These are phyloP conservation scores for Lutjanus argentimaculatus DNA, from an alignment of 2,797 vertebrate species.

Conservation along the genomic window DNA sequence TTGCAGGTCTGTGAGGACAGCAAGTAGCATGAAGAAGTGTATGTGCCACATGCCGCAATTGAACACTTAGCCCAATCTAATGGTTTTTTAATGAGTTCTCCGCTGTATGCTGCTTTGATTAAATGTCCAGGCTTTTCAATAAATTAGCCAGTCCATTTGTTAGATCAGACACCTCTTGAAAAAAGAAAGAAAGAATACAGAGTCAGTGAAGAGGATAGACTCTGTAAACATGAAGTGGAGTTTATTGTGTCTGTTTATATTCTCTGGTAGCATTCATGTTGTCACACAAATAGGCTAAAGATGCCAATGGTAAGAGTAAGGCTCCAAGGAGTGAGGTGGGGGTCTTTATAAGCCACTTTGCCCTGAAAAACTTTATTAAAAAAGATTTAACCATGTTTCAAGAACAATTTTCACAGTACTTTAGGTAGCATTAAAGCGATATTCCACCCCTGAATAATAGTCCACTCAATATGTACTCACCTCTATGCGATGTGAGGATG, in stretches of 20 bases:
- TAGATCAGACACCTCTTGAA: conserved; percentile 34
- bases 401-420: too few species aligned
- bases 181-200: conserved; percentile 14
- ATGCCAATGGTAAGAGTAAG: background rate
- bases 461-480: too few species aligned
- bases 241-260: background rate
- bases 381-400: too few species aligned
- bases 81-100: conserved; percentile 82
- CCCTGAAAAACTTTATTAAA: too few species aligned
- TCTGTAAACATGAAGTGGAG: background rate
- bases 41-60: conserved; percentile 57
- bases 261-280: background rate
- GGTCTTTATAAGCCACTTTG: too few species aligned
- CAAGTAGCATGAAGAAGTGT: conserved; percentile 46
- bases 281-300: background rate
- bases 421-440: too few species aligned
- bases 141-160: conserved; percentile 71
- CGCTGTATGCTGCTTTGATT: conserved; percentile 74
- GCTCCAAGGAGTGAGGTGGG: too few species aligned
- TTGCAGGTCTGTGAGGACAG: conserved; percentile 30
- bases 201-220: conserved; percentile 12
- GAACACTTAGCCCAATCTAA: conserved; percentile 76
- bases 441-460: too few species aligned
- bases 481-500: too few species aligned
- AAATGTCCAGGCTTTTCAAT: conserved; percentile 75